Percentiles rank a stretch among this genome's conserved stretches.
These are phyloP conservation scores for Ophonus ardosiacus DNA, from an alignment of 2,888 invertebrate genomes.

Conservation along the genomic window DNA sequence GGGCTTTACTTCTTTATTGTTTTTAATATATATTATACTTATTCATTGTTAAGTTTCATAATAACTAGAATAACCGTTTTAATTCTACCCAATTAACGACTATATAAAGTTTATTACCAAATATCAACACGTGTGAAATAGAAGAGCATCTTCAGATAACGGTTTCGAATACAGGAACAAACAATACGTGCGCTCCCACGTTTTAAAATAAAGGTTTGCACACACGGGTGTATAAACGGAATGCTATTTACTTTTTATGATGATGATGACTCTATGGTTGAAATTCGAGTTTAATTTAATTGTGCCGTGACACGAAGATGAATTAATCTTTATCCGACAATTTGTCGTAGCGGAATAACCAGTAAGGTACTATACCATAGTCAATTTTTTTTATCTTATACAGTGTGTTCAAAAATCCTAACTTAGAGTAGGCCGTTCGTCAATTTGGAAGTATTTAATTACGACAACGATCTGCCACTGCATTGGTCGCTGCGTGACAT, in stretches of 20 bases:
- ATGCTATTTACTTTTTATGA: slow-evolving; percentile 32
- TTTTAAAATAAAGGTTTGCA: neutral
- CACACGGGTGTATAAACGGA: slow-evolving; percentile 15
- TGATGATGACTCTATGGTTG: slow-evolving; percentile 2
- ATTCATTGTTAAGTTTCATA: neutral
- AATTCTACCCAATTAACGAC: neutral
- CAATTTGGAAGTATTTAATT: no score
- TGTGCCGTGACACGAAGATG: neutral
- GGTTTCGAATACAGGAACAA: slow-evolving; percentile 26
- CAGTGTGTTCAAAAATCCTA: no score
- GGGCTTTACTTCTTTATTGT: no score
- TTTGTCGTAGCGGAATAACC: neutral
- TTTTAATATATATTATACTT: neutral
- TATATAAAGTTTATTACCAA: slow-evolving; percentile 37
- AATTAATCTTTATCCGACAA: neutral
- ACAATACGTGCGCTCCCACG: slow-evolving; percentile 45
- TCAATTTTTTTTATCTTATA: no score
- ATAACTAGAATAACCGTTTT: slow-evolving; percentile 24
- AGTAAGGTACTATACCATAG: no score
- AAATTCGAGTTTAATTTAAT: neutral
- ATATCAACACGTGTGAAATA: slow-evolving; percentile 33
- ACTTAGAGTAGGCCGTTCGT: no score
- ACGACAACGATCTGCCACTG: no score
- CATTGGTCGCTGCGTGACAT: no score
- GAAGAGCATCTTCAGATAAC: slow-evolving; percentile 36